These are phyloP conservation scores for Ischnus inquisitorius DNA, from an alignment of 2,888 invertebrate species.

Conservation along the genomic window DNA sequence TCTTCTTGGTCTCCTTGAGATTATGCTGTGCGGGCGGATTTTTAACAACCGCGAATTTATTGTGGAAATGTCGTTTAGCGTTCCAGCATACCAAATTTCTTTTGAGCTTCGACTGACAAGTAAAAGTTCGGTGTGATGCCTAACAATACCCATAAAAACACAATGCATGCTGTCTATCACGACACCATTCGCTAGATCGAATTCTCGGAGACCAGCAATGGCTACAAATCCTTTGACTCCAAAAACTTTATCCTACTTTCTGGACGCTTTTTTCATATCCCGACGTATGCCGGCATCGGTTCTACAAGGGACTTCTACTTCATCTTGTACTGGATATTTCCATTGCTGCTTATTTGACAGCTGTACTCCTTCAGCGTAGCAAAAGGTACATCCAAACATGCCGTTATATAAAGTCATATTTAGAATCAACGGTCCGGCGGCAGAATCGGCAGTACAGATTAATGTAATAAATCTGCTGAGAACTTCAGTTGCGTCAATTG, in stretches of 20 bases:
- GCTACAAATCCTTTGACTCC: slow-evolving; percentile 30
- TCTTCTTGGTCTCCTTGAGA: background rate
- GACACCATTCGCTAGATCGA: slow-evolving; percentile 23
- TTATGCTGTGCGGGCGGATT: slow-evolving; percentile 17
- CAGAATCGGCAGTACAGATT: no score
- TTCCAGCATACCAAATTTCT: background rate
- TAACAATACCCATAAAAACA: slow-evolving; percentile 4
- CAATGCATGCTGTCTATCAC: slow-evolving; percentile 38
- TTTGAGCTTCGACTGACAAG: background rate
- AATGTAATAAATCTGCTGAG: slow-evolving; percentile 28
- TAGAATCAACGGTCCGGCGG: slow-evolving; percentile 1
- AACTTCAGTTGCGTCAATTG: background rate
- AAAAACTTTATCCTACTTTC: background rate
- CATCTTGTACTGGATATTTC: slow-evolving; percentile 9
- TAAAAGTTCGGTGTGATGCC: slow-evolving; percentile 14
- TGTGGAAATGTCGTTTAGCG: background rate
- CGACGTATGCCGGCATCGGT: background rate
- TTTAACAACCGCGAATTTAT: slow-evolving; percentile 5
- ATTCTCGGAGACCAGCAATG: slow-evolving; percentile 10
- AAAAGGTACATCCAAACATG: slow-evolving; percentile 19
- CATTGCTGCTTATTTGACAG: background rate
- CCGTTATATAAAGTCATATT: slow-evolving; percentile 46
- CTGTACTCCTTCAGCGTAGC: background rate
- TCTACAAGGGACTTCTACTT: background rate
- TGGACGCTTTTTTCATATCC: slow-evolving; percentile 19